Base-by-base conservation (phyloP, 2,797 vertebrate genomes). In the Sebastes elongatus region DNA sequence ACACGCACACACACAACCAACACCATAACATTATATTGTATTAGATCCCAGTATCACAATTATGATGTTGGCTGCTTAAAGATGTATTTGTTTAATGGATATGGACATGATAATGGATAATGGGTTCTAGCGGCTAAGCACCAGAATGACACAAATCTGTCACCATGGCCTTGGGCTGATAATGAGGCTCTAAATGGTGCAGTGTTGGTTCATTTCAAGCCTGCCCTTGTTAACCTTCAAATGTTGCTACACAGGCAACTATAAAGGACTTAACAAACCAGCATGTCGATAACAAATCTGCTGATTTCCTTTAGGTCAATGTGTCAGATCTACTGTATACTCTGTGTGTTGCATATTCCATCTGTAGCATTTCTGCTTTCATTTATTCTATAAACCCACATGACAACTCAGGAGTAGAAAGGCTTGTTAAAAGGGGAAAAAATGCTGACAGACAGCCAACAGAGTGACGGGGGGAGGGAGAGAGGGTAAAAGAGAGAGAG, bases 141-240 rank as follows among this genome's bases (percentile, higher is more conserved):
- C 46, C 46, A 49, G 46, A 49, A 49, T 49, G 46, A 49, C 23
- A 32, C 18, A 57, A 61, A 46, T 71, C 13, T 35, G 72, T 77
- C 62, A 32, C 59, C 13, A 0, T 22, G 79, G 75, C 70, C 33
- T 70, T 2, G 32, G 74, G 62, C 67, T 74, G 66, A 73, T 80
- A 85, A 86, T 81, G 76, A 87, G 60, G 49, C 76, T 80, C 62
- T 82, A 83, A 85, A 83, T 71, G 65, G 66, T 79, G 74, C 33
- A 57, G 35, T 9, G 59, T 59, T 71, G 33, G 56, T 82, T 76
- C n/a, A 6, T 77, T 82, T 74, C 61, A 77, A 55, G 69, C 33
- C 32, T 67, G 73, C 59, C 76, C 73, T 46, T 55, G 53, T 86
- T 86, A 89, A 88, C 84, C 84, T 86, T 84, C 70, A 71, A 71